Percentiles rank a stretch among this genome's conserved stretches.
Evolutionary conservation across 2,888 invertebrate species (phyloP).

Genomic region (Epirrhoe alternata): DNA sequence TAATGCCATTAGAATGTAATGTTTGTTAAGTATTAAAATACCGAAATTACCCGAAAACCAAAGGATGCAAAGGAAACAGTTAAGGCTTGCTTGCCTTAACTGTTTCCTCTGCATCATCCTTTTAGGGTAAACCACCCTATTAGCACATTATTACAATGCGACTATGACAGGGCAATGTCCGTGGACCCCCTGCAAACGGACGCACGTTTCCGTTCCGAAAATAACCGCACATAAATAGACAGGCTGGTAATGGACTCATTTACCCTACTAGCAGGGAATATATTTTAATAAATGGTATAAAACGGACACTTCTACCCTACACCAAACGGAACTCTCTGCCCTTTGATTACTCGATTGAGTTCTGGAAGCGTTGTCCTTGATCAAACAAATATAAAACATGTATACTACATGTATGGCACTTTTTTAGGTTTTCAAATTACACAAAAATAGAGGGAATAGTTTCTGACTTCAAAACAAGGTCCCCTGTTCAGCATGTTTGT

Average conservation of each 20-base stretch:
- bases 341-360: too few species aligned
- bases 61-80: too few species aligned
- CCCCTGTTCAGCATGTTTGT: too few species aligned
- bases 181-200: constrained; percentile 69
- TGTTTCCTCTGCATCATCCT: constrained; percentile 5
- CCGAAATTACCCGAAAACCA: too few species aligned
- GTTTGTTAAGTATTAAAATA: neutral
- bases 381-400: too few species aligned
- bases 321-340: too few species aligned
- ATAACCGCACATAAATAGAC: constrained; percentile 59
- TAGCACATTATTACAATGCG: constrained; percentile 21
- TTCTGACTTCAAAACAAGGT: too few species aligned
- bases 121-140: constrained; percentile 31
- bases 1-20: too few species aligned
- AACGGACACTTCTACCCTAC: neutral
- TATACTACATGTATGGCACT: too few species aligned
- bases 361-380: too few species aligned
- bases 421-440: too few species aligned
- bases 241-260: constrained; percentile 46
- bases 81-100: neutral
- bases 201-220: constrained; percentile 59
- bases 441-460: too few species aligned
- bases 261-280: constrained; percentile 36
- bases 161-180: constrained; percentile 47
- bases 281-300: constrained; percentile 27